phyloP scores from a whole-genome alignment of 2,113 vertebrate genomes.

The Rhinopithecus roxellana region DNA sequence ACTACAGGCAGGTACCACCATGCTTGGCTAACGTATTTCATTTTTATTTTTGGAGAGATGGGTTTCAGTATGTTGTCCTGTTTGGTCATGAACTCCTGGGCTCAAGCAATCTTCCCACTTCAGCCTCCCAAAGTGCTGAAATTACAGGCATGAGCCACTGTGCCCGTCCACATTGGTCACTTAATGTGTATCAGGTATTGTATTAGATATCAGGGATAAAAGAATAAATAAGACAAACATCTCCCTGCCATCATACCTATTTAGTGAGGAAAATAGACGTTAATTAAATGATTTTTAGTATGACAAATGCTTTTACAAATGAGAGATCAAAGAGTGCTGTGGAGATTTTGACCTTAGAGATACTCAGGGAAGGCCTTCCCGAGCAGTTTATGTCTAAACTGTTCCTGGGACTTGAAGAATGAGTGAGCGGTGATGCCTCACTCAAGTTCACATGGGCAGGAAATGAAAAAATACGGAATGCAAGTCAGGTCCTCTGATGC shows the following conservation, averaged over 20 bases:
- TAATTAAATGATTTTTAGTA: neutral
- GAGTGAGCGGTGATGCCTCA: neutral
- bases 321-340: neutral
- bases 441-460: neutral
- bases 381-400: neutral
- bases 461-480: neutral
- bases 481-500: rapidly evolving
- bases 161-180: no score
- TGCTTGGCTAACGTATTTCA: no score
- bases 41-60: no score
- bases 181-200: neutral
- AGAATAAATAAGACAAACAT: neutral
- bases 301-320: neutral
- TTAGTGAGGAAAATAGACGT: neutral
- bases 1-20: no score
- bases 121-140: no score
- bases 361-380: neutral
- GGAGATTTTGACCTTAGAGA: neutral
- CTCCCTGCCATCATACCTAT: neutral
- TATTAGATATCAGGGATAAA: neutral
- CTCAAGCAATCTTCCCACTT: no score
- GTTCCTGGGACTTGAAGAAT: neutral
- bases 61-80: no score
- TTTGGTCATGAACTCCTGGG: no score
- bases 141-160: no score